phyloP scores from a whole-genome alignment of 2,797 vertebrate species.

The Aphelocoma californica region DNA sequence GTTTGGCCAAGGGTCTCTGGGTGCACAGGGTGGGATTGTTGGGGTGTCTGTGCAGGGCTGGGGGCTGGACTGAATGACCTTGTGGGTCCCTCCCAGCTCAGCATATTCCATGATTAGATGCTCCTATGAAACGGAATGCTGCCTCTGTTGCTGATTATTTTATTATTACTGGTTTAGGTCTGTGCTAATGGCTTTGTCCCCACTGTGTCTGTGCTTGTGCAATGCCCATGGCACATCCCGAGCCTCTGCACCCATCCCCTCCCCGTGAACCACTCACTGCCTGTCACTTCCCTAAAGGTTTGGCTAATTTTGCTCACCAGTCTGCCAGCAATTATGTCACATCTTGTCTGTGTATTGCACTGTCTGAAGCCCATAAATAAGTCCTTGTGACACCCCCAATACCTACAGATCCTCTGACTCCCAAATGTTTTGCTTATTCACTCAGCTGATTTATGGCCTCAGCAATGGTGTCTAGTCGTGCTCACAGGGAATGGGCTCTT shows the following conservation, averaged over 20 bases:
- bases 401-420: conserved; percentile 14
- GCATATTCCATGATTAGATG: neutral
- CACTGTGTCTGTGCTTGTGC: neutral
- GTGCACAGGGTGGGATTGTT: neutral
- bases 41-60: neutral
- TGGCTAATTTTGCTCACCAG: conserved; percentile 3
- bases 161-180: neutral
- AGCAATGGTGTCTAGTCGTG: neutral
- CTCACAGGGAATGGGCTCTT: neutral
- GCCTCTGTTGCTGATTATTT: neutral
- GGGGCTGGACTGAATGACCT: no score
- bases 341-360: neutral
- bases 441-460: conserved; percentile 10
- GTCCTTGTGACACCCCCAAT: neutral
- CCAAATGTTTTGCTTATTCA: conserved; percentile 22
- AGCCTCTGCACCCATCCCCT: neutral
- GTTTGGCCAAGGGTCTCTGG: fast-evolving
- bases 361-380: conserved; percentile 14
- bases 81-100: neutral
- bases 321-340: conserved; percentile 36
- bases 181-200: neutral
- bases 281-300: neutral
- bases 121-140: neutral
- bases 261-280: neutral
- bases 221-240: neutral